Evolutionary conservation across 2,888 invertebrate genomes (phyloP).

Genomic region (Zootermopsis nevadensis): DNA sequence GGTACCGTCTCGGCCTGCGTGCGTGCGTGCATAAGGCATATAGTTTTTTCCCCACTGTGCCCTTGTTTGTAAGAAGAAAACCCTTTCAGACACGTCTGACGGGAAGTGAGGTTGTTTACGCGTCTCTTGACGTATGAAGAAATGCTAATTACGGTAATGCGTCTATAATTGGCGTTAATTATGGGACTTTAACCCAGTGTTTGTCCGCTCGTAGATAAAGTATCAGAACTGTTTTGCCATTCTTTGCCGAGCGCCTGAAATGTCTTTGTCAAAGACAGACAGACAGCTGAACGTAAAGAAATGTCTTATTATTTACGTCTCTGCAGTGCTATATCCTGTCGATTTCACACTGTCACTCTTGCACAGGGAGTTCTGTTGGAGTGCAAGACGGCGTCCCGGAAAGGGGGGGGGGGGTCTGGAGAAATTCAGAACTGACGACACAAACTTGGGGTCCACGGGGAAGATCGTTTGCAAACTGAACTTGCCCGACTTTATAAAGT

Average conservation of each 20-base stretch:
- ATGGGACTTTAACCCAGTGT: background rate
- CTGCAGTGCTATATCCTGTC: no score
- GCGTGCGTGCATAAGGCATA: background rate
- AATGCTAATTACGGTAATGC: background rate
- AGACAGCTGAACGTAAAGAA: background rate
- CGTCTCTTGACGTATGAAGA: background rate
- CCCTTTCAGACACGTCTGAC: background rate
- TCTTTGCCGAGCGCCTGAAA: background rate
- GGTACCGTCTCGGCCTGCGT: background rate
- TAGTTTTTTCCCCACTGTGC: background rate
- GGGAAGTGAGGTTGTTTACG: slow-evolving; percentile 3
- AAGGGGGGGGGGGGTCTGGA: no score
- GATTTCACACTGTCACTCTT: no score
- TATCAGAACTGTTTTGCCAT: background rate
- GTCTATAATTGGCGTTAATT: background rate
- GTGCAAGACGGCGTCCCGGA: no score
- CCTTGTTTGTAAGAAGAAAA: slow-evolving; percentile 12
- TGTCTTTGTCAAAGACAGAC: background rate
- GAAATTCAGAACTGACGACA: no score
- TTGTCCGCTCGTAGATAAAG: background rate
- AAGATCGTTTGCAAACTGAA: no score
- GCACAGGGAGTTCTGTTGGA: no score
- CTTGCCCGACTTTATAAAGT: no score
- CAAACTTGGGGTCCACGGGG: no score
- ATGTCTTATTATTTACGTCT: no score